Base-by-base conservation (phyloP, 1,140 invertebrate genomes). In the Radopholus similis region DNA sequence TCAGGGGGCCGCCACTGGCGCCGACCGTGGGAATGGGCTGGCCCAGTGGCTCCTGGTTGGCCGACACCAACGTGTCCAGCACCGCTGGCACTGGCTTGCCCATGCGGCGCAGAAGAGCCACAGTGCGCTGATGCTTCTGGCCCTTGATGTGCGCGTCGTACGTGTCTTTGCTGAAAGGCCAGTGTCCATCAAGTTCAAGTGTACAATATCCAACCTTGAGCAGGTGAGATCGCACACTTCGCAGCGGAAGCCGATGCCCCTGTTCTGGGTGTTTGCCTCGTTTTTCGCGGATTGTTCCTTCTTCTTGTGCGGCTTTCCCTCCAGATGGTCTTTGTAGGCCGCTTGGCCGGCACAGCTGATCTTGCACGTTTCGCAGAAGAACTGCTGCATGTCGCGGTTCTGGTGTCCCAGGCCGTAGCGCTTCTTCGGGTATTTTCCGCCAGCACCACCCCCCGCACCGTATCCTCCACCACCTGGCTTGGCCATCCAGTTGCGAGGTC, bases 261-360 rank as follows among this genome's bases (percentile, higher is more conserved):
- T 62, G 32, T 62, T 34, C 21, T 21, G 40, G 47, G 47, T 15
- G 54, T 21, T 38, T 11, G 40, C 11, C 34, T 75, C 42, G 87
- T 88, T 81, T 85, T 95, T 95, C 18, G 90, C 86, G 9, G 90
- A 89, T 13, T 90, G 90, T 83, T 96, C 95, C 83, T 95, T 95
- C 86, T 97, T 97, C 85, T 97, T 97, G 84, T 98, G 95, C 82
- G 95, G 95, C 84, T 96, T 93, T 0, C 95, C 95, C 83, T 95
- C 93, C 70, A 97, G 85, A 87, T 97, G 95, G 83, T 97, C 95
- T 60, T 92, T 88, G 83, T 96, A 97, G 0, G 94, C 88, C 86
- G 91, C 91, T 2, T 91, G 91, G 1, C 93, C 93, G 73, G 92
- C 93, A 26, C 70, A 72, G 35, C 44, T 72, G 15, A 72, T 60